Evolutionary conservation across 2,113 vertebrate genomes (phyloP), one percentile per base, ranked within the genome.

Genomic region (Bothrops jararaca): DNA sequence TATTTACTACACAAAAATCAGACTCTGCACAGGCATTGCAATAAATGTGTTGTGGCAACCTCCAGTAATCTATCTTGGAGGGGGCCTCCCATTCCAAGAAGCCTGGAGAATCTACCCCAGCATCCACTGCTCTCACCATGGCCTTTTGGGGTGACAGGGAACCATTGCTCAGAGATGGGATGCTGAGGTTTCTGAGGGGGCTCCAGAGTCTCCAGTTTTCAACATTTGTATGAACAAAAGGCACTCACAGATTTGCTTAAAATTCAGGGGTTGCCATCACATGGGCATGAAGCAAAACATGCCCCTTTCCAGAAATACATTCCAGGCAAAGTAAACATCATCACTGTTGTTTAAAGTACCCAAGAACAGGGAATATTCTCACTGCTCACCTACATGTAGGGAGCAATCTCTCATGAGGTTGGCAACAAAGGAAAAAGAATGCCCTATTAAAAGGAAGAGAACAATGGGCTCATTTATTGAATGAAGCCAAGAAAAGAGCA

Each of bases 231-330:
- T 92, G 86, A 91, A 94, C 91, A 91, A 88, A 90, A 95, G 96
- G 95, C 95, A 22, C 95, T 91, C 52, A 34, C 93, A 92, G 92
- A 95, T 89, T 91, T 93, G 94, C 95, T 85, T 56, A 91, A 93
- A 96, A 96, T 95, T 93, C 93, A 80, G 94, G 88, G 88, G 0
- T 39, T 91, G 5, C 85, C 89, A 93, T 91, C 95, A 93, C 97
- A 64, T 87, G 93, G 93, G 91, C 94, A 91, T 86, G 7, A 13
- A 92, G 91, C 95, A 88, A 80, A 94, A 96, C 29, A 88, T 93
- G 95, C 88, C 34, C 8, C 52, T 4, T 42, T 15, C 53, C 52
- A 22, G 26, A 96, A 90, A 93, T 3, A 24, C 48, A 89, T 96
- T 91, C 92, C 91, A 42, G 93, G 93, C 4, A 93, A 95, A 95